Evolutionary conservation across 2,888 invertebrate species (phyloP), one percentile per base, ranked within the genome.

Genomic region (Aporophyla nigra): DNA sequence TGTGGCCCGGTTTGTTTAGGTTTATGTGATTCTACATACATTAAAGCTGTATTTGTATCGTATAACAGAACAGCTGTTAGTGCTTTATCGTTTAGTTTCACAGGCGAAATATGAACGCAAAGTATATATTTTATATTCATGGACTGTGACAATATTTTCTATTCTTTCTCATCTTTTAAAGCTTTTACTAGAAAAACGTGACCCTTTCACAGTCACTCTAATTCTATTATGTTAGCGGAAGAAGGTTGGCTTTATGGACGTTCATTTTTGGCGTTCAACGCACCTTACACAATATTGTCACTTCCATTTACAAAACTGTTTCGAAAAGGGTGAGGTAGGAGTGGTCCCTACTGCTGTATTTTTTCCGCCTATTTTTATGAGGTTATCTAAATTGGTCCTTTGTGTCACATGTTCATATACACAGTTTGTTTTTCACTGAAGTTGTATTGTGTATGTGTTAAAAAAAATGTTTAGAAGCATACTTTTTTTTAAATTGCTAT

Each of bases 281-380:
- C 69, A 61, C 68, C 51, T 53, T 33, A 33, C 19, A 51, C 33
- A 61, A 54, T 83, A 61, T 59, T 84, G 59, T 53, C 59, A 51
- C 33, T 16, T 53, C 24, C 33, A 33, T 84, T 79, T 33, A 78
- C n/a, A 56, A 82, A 68, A 58, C 16, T 21, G 21, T 19, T 63
- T 68, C 2, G 33, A 53, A 46, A 69, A 74, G 68, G 63, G 73
- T 80, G 7, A 56, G 19, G 16, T 53, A 33, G 65, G 54, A 56
- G 68, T 69, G 61, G 51, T 46, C 40, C 16, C 5, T 43, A 27
- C 12, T 70, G 1, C 27, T 49, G n/a, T 62, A 54, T 16, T 56
- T 54, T 24, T 16, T 24, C 19, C 19, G 40, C n/a, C 1, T 24
- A 24, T 53, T n/a, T 40, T 19, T 54, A 5, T 66, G 5, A 66